These are phyloP conservation scores for Bryconaethiops microstoma DNA, from an alignment of 2,797 vertebrate genomes.

Conservation along the genomic window DNA sequence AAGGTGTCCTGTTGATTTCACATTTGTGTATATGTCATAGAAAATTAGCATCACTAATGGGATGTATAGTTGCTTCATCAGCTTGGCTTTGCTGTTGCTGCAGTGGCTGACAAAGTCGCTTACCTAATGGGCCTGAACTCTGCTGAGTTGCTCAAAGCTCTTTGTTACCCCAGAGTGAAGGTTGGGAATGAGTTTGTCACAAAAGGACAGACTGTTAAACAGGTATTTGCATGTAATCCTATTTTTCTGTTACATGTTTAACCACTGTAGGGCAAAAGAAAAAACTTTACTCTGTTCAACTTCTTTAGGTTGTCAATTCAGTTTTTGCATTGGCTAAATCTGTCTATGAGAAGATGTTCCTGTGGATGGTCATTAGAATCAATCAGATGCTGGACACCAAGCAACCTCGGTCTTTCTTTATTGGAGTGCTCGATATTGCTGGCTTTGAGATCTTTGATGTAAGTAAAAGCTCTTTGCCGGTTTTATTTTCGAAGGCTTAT, in stretches of 20 bases:
- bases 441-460: conserved; percentile 89
- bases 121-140: conserved; percentile 86
- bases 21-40: no score
- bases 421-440: conserved; percentile 84
- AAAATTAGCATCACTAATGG: neutral
- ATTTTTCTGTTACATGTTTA: neutral
- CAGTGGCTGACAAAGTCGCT: conserved; percentile 81
- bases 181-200: conserved; percentile 87
- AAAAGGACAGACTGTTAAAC: conserved; percentile 84
- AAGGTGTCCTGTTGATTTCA: no score
- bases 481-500: neutral
- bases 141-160: conserved; percentile 81
- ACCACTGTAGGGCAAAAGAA: neutral
- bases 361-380: conserved; percentile 86
- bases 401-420: conserved; percentile 81
- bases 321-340: conserved; percentile 84
- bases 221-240: conserved; percentile 66
- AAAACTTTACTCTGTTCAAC: neutral
- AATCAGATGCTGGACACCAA: conserved; percentile 86
- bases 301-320: conserved; percentile 65
- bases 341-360: conserved; percentile 84
- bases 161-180: conserved; percentile 85
- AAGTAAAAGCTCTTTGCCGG: conserved; percentile 40
- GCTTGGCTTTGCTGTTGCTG: neutral
- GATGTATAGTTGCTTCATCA: neutral